A percentile compares a stretch with the other conserved stretches of the same genome.
Evolutionary conservation across 2,797 vertebrate genomes (phyloP).

Genomic region (Molothrus aeneus): DNA sequence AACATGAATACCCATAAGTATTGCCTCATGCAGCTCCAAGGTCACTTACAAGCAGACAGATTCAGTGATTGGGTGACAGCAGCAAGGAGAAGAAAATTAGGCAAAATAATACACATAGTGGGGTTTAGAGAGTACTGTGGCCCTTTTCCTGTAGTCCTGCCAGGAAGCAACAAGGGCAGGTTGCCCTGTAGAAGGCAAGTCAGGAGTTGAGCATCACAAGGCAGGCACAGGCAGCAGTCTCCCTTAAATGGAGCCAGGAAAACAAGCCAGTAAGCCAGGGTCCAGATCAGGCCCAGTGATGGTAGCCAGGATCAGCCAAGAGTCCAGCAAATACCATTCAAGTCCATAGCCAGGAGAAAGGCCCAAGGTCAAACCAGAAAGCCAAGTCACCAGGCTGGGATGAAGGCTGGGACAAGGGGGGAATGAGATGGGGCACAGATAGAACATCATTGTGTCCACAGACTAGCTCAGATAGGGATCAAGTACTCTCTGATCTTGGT

Average conservation of each 20-base stretch:
- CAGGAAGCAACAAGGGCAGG: background rate
- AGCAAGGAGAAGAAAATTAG: background rate
- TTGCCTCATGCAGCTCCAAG: background rate
- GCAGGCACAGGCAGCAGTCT: background rate
- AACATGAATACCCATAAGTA: background rate
- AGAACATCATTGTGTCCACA: rapidly evolving
- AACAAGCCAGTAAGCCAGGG: background rate
- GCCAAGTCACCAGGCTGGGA: background rate
- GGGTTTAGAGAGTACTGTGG: background rate
- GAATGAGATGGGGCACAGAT: rapidly evolving
- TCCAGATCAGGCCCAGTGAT: background rate
- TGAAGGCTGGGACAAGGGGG: background rate
- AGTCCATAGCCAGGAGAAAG: background rate
- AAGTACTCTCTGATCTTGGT: background rate
- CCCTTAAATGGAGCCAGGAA: background rate
- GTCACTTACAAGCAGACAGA: background rate
- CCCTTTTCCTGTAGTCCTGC: background rate
- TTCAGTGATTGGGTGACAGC: background rate
- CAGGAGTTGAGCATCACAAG: background rate
- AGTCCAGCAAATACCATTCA: background rate
- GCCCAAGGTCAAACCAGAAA: background rate
- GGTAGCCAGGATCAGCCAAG: background rate
- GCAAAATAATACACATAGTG: background rate
- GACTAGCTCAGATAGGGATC: rapidly evolving
- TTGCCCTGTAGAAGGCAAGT: background rate